Base-by-base conservation (phyloP, 2,797 vertebrate species). In the Alosa sapidissima region DNA sequence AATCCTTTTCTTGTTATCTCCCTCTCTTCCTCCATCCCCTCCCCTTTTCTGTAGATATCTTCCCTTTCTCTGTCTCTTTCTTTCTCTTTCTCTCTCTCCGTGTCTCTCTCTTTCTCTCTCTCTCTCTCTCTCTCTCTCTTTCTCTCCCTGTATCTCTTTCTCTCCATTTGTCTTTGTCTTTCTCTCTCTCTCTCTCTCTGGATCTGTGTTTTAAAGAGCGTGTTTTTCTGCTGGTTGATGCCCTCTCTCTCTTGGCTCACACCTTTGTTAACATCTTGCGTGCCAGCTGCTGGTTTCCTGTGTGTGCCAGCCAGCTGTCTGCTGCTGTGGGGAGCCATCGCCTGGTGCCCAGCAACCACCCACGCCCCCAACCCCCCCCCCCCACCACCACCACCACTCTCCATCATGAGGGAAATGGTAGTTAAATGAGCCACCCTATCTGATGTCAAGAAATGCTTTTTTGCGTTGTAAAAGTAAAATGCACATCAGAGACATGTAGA, bases 291-390 rank as follows among this genome's bases (percentile, higher is more conserved):
- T 81, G 68, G 84, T 86, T 87, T 86, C 85, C 85, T 51, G 19
- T 85, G 86, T 84, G 83, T 87, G 86, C 84, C 81, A 85, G 86
- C 81, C 88, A 87, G 86, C 91, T 86, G 89, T 83, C 87, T 78
- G 81, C 87, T 78, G 81, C 88, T 85, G 60, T 85, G 4, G 83
- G 83, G 87, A 87, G 65, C 84, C 65, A 83, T 81, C n/a, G 81
- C 54, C 36, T 86, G 83, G 45, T 19, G 24, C 55, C 24, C 24
- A 83, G 81, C 82, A 49, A 72, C 52, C 85, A 84, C 4, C 11
- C 33, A 14, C 10, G 8, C 65, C 13, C 13, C 10, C 65, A 41
- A 11, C 13, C 68, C 16, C 14, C 36, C 72, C 62, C 28, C 62
- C 19, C 58, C n/a, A 24, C 24, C 60, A 24, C n/a, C 24, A 14